Evolutionary conservation across 2,113 vertebrate genomes (phyloP).

Genomic region (Mesitornis unicolor): DNA sequence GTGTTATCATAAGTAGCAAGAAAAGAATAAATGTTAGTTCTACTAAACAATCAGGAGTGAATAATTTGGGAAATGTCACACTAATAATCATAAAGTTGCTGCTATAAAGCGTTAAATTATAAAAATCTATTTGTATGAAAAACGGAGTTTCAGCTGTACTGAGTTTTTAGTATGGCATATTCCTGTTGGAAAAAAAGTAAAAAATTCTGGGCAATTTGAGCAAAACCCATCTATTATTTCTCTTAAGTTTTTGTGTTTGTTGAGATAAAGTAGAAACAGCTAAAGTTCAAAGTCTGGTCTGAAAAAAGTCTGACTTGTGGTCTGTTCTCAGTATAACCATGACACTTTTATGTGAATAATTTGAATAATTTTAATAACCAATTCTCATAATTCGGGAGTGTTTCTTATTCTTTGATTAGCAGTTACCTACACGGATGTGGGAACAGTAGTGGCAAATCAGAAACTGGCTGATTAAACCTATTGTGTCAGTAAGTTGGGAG

Average conservation of each 20-base stretch:
- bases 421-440: not conserved
- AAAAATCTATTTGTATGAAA: not conserved
- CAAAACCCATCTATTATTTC: not conserved
- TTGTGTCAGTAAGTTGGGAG: not conserved
- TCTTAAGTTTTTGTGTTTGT: not conserved
- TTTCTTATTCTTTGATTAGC: not conserved
- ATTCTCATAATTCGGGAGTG: not conserved
- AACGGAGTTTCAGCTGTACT: not conserved
- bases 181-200: not conserved
- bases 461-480: not conserved
- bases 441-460: not conserved
- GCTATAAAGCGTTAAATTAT: not conserved
- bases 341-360: not conserved
- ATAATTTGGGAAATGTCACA: not conserved
- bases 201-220: not conserved
- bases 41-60: not conserved
- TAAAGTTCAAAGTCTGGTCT: not conserved
- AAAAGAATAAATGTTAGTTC: not conserved
- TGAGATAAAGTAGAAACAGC: not conserved
- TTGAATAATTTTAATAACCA: not conserved
- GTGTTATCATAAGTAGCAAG: not conserved
- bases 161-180: not conserved
- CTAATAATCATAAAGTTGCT: not conserved
- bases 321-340: not conserved
- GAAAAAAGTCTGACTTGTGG: not conserved